Conservation (phyloP, 2,797 vertebrate genomes). For the Cuculus canorus region DNA sequence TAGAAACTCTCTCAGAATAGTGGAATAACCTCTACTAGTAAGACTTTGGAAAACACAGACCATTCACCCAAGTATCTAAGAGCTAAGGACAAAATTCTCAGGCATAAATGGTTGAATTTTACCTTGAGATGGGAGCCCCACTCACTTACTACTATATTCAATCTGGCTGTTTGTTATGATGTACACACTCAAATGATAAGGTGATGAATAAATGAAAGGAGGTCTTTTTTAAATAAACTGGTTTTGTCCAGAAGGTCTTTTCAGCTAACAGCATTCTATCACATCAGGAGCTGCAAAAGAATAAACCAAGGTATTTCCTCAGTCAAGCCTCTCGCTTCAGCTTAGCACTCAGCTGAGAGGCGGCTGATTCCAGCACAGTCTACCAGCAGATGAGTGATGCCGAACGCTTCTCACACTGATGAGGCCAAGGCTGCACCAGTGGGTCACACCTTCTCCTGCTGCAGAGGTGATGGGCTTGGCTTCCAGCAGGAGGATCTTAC, state of each 20-base stretch:
- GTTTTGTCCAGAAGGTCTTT: background rate
- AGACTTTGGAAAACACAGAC: background rate
- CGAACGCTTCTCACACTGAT: fast-evolving
- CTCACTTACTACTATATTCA: background rate
- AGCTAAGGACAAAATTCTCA: background rate
- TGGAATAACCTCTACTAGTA: background rate
- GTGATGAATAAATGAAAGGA: background rate
- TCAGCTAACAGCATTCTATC: background rate
- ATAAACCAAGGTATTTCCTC: background rate
- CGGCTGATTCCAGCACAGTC: fast-evolving
- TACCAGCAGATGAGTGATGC: background rate
- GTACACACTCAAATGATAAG: background rate
- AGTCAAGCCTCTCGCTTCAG: background rate
- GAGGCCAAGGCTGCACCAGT: background rate
- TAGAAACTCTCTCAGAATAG: background rate
- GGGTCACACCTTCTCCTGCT: background rate
- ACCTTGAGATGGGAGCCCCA: background rate
- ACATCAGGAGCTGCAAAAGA: background rate
- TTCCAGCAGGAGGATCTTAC: background rate
- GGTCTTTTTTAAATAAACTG: background rate
- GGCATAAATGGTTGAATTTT: background rate
- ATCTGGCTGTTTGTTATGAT: background rate
- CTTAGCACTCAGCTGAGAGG: background rate
- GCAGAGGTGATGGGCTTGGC: background rate
- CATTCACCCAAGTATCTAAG: background rate